Evolutionary conservation across 2,888 invertebrate genomes (phyloP).

Genomic region (Cheilosia impressa): DNA sequence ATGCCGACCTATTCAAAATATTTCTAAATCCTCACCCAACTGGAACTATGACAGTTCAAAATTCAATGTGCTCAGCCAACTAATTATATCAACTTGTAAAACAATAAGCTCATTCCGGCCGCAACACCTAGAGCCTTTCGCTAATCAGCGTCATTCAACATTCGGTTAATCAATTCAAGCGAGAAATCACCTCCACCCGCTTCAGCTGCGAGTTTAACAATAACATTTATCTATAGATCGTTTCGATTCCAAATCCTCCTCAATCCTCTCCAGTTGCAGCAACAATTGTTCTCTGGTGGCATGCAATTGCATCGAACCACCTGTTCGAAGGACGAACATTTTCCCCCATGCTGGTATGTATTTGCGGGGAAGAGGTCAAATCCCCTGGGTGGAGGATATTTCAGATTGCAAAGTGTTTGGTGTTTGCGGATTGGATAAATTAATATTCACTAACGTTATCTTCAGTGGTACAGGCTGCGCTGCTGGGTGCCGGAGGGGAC

Average conservation of each 20-base stretch:
- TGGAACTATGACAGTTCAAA: conserved; percentile 7
- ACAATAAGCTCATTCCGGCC: conserved; percentile 21
- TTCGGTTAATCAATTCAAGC: not conserved
- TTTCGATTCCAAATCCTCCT: conserved; percentile 1
- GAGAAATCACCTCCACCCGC: not conserved
- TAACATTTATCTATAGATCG: conserved; percentile 32
- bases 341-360: not conserved
- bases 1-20: not conserved
- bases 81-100: not conserved
- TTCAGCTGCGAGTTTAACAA: not conserved
- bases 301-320: conserved; percentile 45
- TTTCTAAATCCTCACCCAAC: not conserved
- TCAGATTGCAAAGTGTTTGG: conserved; percentile 61
- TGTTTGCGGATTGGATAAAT: conserved; percentile 71
- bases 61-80: conserved; percentile 18
- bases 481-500: conserved; percentile 17
- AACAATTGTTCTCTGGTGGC: conserved; percentile 7
- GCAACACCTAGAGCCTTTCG: not conserved
- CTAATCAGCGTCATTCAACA: conserved; percentile 39
- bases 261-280: conserved; percentile 5
- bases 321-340: conserved; percentile 32
- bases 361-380: conserved; percentile 21
- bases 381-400: conserved; percentile 36
- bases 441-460: conserved; percentile 71
- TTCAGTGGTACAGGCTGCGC: conserved; percentile 47